Percentiles rank a stretch among this genome's conserved stretches.
Evolutionary conservation across 2,113 vertebrate species (phyloP).

Genomic region (Triplophysa siluroides): DNA sequence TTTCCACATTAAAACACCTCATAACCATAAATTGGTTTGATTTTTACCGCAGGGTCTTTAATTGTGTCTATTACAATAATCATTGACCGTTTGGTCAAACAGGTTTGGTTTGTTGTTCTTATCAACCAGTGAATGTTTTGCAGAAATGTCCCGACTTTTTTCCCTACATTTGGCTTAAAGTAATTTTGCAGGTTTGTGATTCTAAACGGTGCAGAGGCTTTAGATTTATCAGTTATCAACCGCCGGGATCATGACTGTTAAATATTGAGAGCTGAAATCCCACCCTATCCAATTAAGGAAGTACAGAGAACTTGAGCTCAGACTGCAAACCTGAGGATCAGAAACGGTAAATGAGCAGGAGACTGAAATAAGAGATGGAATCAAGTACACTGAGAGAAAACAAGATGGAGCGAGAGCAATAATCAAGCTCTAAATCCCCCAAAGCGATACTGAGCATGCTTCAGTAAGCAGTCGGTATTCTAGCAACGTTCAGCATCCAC

Average conservation of each 20-base stretch:
- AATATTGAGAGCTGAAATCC: constrained; percentile 40
- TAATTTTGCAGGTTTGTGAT: background rate
- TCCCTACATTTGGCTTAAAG: background rate
- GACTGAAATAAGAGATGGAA: constrained; percentile 9
- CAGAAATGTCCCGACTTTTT: no score
- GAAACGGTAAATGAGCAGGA: background rate
- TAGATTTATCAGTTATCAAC: constrained; percentile 9
- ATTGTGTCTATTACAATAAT: no score
- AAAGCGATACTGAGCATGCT: constrained; percentile 23
- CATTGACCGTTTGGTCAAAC: no score
- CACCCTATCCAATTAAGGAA: constrained; percentile 3
- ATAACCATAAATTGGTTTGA: no score
- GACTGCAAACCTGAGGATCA: constrained; percentile 3
- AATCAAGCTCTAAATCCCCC: constrained; percentile 37
- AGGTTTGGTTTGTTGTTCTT: no score
- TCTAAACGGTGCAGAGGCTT: background rate
- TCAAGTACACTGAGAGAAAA: background rate
- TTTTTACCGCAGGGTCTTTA: no score
- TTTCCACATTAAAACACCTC: no score
- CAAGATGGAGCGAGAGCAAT: constrained; percentile 1
- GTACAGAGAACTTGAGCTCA: background rate
- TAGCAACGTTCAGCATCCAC: constrained; percentile 39
- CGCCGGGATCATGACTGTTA: constrained; percentile 21
- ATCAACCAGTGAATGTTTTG: no score
- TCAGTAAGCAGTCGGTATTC: constrained; percentile 48